phyloP scores from a whole-genome alignment of 2,888 invertebrate species.

The Galerucella pusilla region DNA sequence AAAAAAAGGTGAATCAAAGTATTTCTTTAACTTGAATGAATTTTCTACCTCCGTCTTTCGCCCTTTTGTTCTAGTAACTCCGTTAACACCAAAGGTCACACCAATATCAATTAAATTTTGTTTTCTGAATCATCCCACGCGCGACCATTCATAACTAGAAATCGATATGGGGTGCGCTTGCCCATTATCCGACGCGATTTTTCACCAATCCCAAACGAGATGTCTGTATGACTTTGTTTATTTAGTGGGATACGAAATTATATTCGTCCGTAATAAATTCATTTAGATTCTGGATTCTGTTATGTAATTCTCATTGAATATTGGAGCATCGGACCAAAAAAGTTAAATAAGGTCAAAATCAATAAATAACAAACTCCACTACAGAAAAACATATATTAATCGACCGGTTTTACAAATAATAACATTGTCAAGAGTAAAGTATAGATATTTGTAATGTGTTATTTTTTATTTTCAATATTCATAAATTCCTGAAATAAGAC shows the following conservation, averaged over 20 bases:
- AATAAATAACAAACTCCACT: too few relatives aligned
- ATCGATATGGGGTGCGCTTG: slow-evolving; percentile 25
- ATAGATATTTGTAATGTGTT: too few relatives aligned
- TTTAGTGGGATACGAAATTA: slow-evolving; percentile 1
- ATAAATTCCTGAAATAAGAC: too few relatives aligned
- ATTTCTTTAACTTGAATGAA: background rate
- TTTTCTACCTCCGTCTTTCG: background rate
- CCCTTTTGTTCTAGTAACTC: slow-evolving; percentile 9
- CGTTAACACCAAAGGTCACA: slow-evolving; percentile 28
- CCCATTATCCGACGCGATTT: slow-evolving; percentile 4
- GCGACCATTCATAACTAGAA: slow-evolving; percentile 34
- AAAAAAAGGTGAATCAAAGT: background rate
- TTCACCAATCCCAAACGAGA: slow-evolving; percentile 5
- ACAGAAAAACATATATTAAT: too few relatives aligned
- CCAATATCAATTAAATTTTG: slow-evolving; percentile 35
- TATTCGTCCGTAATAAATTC: background rate
- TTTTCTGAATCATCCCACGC: slow-evolving; percentile 38
- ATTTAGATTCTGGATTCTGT: background rate
- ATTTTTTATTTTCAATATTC: too few relatives aligned
- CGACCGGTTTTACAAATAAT: too few relatives aligned
- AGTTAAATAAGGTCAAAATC: too few relatives aligned
- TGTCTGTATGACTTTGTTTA: slow-evolving; percentile 6
- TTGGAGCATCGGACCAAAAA: too few relatives aligned
- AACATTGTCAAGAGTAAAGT: too few relatives aligned
- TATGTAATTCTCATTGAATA: too few relatives aligned